phyloP scores from a whole-genome alignment of 2,888 invertebrate genomes.

The Eilema depressum region DNA sequence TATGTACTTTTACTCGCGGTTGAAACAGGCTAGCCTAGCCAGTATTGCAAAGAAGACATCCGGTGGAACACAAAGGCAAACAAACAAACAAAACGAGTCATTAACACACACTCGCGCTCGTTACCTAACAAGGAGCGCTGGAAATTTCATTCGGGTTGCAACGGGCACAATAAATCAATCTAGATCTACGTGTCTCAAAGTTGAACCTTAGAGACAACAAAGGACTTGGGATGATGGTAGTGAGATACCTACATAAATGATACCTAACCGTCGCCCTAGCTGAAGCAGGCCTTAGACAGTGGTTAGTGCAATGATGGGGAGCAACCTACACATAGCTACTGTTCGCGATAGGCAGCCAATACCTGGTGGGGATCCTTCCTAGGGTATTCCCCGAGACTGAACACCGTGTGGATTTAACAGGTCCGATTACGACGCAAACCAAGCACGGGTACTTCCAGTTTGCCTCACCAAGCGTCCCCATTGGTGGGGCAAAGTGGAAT shows the following conservation, averaged over 20 bases:
- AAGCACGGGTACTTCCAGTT: no score
- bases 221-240: not conserved
- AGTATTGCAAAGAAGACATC: constrained; percentile 47
- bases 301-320: no score
- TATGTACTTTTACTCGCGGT: constrained; percentile 34
- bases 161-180: constrained; percentile 64
- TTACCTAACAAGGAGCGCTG: constrained; percentile 75
- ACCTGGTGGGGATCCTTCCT: no score
- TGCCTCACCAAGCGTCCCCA: no score
- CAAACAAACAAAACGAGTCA: constrained; percentile 58
- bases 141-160: constrained; percentile 70
- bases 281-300: not conserved
- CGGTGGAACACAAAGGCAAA: constrained; percentile 56
- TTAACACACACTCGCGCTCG: constrained; percentile 60
- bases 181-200: constrained; percentile 51
- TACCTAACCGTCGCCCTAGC: not conserved
- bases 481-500: no score
- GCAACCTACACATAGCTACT: no score
- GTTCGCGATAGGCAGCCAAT: not conserved
- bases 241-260: not conserved
- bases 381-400: no score
- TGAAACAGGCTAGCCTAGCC: constrained; percentile 14
- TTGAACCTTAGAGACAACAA: constrained; percentile 16
- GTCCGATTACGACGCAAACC: no score
- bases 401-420: no score